phyloP scores from a whole-genome alignment of 2,113 vertebrate species.

The Craseonycteris thonglongyai region DNA sequence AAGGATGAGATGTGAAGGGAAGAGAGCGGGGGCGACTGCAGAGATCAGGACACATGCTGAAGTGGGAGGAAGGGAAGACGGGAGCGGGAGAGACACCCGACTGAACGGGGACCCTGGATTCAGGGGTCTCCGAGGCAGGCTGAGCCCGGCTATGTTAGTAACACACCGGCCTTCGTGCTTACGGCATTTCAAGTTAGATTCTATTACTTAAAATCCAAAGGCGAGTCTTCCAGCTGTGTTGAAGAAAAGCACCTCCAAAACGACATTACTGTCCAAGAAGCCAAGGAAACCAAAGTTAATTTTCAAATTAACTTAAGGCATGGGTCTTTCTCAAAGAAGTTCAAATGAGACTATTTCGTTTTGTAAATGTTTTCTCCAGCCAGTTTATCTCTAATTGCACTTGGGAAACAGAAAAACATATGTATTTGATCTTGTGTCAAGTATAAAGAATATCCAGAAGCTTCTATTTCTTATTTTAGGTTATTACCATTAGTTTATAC shows the following conservation, averaged over 20 bases:
- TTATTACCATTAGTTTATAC: not conserved
- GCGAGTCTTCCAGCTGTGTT: not conserved
- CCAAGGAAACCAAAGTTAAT: not conserved
- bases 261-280: not conserved
- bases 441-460: not conserved
- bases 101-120: not conserved
- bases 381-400: not conserved
- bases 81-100: fast-evolving
- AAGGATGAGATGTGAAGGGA: fast-evolving
- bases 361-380: not conserved
- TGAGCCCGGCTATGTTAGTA: fast-evolving
- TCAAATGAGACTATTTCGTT: not conserved
- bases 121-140: fast-evolving
- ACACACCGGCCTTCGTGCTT: fast-evolving
- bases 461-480: not conserved
- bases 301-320: not conserved
- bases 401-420: not conserved
- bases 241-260: not conserved
- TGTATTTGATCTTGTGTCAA: not conserved
- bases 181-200: fast-evolving
- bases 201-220: not conserved
- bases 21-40: not conserved
- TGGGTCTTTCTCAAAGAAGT: not conserved
- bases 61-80: not conserved
- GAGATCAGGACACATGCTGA: not conserved